Evolutionary conservation across 1,140 invertebrate species (phyloP), one percentile per base, ranked within the genome.

Genomic region (Hydropsyche tenuis): DNA sequence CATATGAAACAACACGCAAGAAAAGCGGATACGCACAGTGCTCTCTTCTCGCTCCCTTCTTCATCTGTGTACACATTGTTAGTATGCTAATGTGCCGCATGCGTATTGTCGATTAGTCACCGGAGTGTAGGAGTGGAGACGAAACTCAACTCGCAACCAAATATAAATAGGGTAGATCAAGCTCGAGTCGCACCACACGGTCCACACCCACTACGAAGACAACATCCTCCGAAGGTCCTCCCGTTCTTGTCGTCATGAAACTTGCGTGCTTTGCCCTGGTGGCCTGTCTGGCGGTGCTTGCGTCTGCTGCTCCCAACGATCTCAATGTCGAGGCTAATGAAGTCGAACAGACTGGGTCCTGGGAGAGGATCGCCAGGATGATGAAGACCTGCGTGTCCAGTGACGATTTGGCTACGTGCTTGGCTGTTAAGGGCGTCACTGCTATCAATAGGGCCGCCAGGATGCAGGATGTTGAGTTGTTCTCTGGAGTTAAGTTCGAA

Each of bases 401-500:
- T 25, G 85, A 88, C 18, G 85, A 87, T 25, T 77, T 88, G 48
- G 78, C 87, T 74, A 86, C 84, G 62, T 90, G 89, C 79, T 76
- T 89, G 43, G 85, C 87, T 23, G 85, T 89, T 43, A 90, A 89
- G 78, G 84, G 87, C 9, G 82, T 87, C 65, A 84, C 83, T 16
- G 83, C 84, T 7, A 69, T 91, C 14, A 83, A 88, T 48, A 85
- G 87, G 60, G 89, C 88, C 0, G 82, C 88, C 18, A 85, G 87
- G 73, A 87, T 87, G 69, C 81, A 81, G 69, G 85, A 88, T 75
- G 83, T 91, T 65, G 80, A 88, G 25, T 75, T 90, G 18, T 45
- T 87, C 72, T 84, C 86, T 48, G 89, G 90, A 23, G 80, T 91
- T 11, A 85, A 83, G 30, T 87, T 91, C 73, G 81, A 88, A 60